Conservation (phyloP, 2,113 vertebrate species). For the Acrocephalus kingi region DNA sequence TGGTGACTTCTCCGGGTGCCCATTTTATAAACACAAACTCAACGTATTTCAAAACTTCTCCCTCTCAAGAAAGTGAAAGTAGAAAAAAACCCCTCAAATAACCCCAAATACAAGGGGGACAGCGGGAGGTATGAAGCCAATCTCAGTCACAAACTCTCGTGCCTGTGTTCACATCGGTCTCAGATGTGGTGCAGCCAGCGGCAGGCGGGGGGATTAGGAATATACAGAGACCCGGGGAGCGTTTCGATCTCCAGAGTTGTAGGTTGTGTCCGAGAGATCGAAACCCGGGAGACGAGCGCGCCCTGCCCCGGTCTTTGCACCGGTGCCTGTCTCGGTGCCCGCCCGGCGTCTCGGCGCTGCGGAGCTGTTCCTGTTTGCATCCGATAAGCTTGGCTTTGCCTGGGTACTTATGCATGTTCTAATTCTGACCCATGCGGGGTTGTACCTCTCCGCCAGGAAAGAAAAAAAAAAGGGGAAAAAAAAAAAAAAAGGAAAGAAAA, state of each 20-base stretch:
- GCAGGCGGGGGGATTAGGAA: background rate
- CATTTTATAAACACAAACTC: background rate
- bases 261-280: background rate
- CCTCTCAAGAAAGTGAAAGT: background rate
- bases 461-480: too few species aligned
- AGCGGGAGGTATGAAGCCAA: background rate
- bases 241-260: background rate
- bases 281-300: background rate
- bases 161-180: background rate
- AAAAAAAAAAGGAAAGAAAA: rapidly evolving
- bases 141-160: background rate
- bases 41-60: background rate
- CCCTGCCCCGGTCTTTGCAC: background rate
- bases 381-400: background rate
- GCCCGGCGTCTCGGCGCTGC: background rate
- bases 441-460: background rate
- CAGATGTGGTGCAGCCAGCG: background rate
- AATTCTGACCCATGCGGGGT: background rate
- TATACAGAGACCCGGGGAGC: background rate
- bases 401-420: background rate
- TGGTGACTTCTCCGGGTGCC: background rate
- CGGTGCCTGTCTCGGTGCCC: background rate
- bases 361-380: background rate
- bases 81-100: background rate
- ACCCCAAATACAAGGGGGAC: background rate